These are phyloP conservation scores for Corythucha ciliata DNA, from an alignment of 2,888 invertebrate species.

Conservation along the genomic window DNA sequence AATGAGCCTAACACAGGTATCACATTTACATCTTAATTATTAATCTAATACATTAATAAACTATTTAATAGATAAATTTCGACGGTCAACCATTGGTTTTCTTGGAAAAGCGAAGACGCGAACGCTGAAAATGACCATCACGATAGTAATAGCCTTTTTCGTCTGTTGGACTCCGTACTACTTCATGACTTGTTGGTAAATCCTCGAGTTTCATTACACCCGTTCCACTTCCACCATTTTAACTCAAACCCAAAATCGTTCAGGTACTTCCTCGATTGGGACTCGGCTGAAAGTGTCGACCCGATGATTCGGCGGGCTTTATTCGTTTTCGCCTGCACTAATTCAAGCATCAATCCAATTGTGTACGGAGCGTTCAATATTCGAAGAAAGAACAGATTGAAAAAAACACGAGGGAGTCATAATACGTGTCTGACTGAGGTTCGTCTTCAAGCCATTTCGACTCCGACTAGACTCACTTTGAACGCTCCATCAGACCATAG, in stretches of 20 bases:
- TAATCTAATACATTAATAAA: conserved; percentile 12
- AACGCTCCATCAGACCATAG: too few species aligned
- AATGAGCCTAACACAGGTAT: conserved; percentile 50
- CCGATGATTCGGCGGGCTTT: conserved; percentile 72
- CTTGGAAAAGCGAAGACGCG: conserved; percentile 70
- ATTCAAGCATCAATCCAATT: conserved; percentile 93
- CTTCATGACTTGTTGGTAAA: conserved; percentile 78
- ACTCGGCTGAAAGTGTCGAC: conserved; percentile 59
- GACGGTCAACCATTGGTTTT: conserved; percentile 73
- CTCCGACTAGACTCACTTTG: too few species aligned
- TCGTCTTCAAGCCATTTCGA: too few species aligned
- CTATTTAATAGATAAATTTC: conserved; percentile 13
- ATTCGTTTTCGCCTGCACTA: conserved; percentile 90
- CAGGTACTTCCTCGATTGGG: conserved; percentile 75
- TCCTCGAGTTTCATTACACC: conserved; percentile 34
- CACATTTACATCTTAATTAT: background rate
- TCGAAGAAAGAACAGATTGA: conserved; percentile 40
- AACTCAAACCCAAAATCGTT: background rate
- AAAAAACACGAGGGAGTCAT: conserved; percentile 38
- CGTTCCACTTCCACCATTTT: background rate
- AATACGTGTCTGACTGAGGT: conserved; percentile 34
- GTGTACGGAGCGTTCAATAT: conserved; percentile 87
- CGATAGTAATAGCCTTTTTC: conserved; percentile 85
- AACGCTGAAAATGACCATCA: conserved; percentile 89
- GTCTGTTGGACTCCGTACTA: conserved; percentile 96